Conservation (phyloP, 2,888 invertebrate species). For the Merodon equestris region DNA sequence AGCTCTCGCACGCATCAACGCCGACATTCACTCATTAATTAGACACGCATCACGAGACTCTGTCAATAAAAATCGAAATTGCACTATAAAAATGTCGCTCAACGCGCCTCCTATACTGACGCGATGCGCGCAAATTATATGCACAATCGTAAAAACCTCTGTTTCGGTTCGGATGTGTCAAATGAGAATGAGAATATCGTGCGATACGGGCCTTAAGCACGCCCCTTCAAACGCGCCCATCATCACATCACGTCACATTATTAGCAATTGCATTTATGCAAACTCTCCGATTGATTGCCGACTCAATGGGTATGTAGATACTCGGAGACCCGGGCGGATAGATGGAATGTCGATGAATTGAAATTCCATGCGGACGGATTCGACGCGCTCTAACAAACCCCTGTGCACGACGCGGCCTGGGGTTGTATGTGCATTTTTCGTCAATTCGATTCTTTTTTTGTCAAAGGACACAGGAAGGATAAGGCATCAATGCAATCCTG, state of each 20-base stretch:
- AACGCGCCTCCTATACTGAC: conserved; percentile 6
- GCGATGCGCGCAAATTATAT: conserved; percentile 56
- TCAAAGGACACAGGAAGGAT: no score
- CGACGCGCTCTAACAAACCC: neutral
- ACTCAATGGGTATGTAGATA: neutral
- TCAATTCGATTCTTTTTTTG: no score
- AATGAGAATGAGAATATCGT: no score
- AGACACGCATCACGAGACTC: conserved; percentile 62
- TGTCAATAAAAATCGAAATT: conserved; percentile 66
- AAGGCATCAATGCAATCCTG: conserved; percentile 26
- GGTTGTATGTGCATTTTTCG: conserved; percentile 35
- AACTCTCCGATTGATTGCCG: conserved; percentile 50
- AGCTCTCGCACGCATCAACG: conserved; percentile 15
- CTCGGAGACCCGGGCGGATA: neutral
- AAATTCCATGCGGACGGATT: conserved; percentile 10
- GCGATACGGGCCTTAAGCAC: no score
- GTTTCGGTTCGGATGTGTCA: neutral
- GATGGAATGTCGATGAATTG: conserved; percentile 36
- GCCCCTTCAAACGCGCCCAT: conserved; percentile 56
- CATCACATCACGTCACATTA: conserved; percentile 60
- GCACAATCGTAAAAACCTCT: conserved; percentile 60
- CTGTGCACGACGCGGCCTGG: conserved; percentile 11
- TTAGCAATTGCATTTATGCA: conserved; percentile 65
- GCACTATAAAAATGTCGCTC: conserved; percentile 62
- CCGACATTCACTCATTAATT: conserved; percentile 64